These are phyloP conservation scores for Romanomermis culicivorax DNA, from an alignment of 2,888 invertebrate genomes.

Conservation along the genomic window DNA sequence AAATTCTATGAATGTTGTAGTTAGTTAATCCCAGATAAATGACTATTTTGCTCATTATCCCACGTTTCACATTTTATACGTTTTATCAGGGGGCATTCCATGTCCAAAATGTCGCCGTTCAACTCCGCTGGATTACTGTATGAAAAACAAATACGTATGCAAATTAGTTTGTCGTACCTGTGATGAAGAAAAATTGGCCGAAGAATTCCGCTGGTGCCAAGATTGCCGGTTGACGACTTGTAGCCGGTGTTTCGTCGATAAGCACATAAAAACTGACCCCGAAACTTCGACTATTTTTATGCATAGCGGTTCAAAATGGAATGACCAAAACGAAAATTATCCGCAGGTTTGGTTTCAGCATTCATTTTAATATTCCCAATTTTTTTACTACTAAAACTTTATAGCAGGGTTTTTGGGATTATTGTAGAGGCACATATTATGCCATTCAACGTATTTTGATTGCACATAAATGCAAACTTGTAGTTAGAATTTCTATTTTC, in stretches of 20 bases:
- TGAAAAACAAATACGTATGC: slow-evolving; percentile 3
- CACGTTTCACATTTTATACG: too few relatives aligned
- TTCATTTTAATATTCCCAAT: too few relatives aligned
- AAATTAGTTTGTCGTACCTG: slow-evolving; percentile 2
- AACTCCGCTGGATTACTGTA: not conserved
- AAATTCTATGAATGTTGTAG: too few relatives aligned
- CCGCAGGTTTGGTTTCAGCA: too few relatives aligned
- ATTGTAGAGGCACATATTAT: too few relatives aligned
- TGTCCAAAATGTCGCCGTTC: slow-evolving; percentile 7
- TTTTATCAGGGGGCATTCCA: not conserved
- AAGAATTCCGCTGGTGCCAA: slow-evolving; percentile 9
- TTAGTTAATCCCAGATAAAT: too few relatives aligned
- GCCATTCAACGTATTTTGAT: too few relatives aligned
- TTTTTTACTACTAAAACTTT: too few relatives aligned
- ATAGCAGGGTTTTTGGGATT: too few relatives aligned
- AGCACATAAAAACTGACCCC: not conserved
- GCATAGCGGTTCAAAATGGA: not conserved
- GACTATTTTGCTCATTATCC: too few relatives aligned
- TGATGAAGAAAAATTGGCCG: slow-evolving; percentile 2
- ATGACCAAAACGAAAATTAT: not conserved
- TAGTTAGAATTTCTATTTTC: too few relatives aligned
- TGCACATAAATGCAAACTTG: too few relatives aligned
- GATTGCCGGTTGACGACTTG: not conserved
- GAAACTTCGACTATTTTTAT: not conserved
- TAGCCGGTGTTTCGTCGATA: slow-evolving; percentile 8